Evolutionary conservation across 2,113 vertebrate species (phyloP).

Genomic region (Candoia aspera): DNA sequence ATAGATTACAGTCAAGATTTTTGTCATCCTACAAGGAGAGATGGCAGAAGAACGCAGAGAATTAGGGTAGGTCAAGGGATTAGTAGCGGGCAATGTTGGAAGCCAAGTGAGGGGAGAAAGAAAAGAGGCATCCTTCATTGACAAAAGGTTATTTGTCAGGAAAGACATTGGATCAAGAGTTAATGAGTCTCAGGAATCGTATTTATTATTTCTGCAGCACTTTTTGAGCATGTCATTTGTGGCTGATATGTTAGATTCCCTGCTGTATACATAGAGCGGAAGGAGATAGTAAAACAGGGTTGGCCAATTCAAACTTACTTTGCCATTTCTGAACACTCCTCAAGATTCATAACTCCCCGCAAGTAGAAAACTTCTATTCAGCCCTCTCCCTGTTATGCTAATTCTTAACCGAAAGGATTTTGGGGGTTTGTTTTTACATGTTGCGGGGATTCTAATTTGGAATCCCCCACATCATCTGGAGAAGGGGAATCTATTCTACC

Average conservation of each 20-base stretch:
- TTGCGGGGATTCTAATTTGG: neutral
- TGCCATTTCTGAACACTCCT: neutral
- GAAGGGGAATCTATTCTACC: neutral
- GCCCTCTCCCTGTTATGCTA: neutral
- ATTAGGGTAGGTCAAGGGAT: slow-evolving; percentile 74
- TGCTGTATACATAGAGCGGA: neutral
- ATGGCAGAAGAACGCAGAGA: slow-evolving; percentile 72
- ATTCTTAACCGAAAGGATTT: neutral
- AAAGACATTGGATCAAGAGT: neutral
- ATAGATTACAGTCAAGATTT: slow-evolving; percentile 90
- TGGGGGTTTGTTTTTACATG: neutral
- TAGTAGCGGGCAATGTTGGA: slow-evolving; percentile 66
- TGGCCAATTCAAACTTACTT: neutral
- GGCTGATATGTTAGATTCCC: neutral
- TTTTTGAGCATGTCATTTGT: neutral
- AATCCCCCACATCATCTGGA: neutral
- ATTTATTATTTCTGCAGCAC: neutral
- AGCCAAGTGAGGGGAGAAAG: slow-evolving; percentile 14
- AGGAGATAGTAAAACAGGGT: neutral
- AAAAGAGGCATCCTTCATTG: slow-evolving; percentile 38
- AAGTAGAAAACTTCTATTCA: neutral
- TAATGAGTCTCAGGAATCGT: neutral
- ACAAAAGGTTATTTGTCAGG: neutral
- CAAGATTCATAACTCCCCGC: neutral
- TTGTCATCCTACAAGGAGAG: slow-evolving; percentile 84